These are phyloP conservation scores for Drosophila kambysellisi DNA, from an alignment of 2,888 invertebrate genomes.

Conservation along the genomic window DNA sequence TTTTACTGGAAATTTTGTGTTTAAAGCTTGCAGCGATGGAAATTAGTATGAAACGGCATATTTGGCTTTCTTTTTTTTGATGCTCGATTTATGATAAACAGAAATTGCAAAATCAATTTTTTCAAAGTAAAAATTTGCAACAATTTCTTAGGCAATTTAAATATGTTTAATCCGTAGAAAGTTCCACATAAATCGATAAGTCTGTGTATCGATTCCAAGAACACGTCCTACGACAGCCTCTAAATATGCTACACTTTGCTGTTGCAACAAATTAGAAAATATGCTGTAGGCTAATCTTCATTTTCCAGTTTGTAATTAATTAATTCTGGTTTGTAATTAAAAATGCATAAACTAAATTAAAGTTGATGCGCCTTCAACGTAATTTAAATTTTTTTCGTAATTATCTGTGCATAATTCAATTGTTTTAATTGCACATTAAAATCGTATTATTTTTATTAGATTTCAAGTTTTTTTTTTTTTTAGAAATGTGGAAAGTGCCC, in stretches of 20 bases:
- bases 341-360: conserved; percentile 61
- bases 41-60: conserved; percentile 19
- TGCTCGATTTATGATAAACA: conserved; percentile 15
- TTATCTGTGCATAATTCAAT: conserved; percentile 75
- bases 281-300: background rate
- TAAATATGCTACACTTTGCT: conserved; percentile 50
- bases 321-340: conserved; percentile 59
- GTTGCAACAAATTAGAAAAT: background rate
- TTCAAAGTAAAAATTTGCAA: conserved; percentile 1
- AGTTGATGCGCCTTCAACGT: conserved; percentile 38
- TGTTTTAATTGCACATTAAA: conserved; percentile 67
- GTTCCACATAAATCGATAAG: background rate
- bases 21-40: background rate
- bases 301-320: no score
- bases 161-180: background rate
- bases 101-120: background rate
- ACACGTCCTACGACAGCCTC: conserved; percentile 25
- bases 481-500: conserved; percentile 53
- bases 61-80: background rate
- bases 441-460: conserved; percentile 70
- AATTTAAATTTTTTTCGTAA: conserved; percentile 50
- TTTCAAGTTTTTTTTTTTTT: conserved; percentile 44
- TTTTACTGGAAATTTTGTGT: background rate
- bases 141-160: background rate
- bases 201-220: background rate